A percentile compares a stretch with the other conserved stretches of the same genome.
phyloP scores from a whole-genome alignment of 2,113 vertebrate genomes.

The Pyxicephalus adspersus region DNA sequence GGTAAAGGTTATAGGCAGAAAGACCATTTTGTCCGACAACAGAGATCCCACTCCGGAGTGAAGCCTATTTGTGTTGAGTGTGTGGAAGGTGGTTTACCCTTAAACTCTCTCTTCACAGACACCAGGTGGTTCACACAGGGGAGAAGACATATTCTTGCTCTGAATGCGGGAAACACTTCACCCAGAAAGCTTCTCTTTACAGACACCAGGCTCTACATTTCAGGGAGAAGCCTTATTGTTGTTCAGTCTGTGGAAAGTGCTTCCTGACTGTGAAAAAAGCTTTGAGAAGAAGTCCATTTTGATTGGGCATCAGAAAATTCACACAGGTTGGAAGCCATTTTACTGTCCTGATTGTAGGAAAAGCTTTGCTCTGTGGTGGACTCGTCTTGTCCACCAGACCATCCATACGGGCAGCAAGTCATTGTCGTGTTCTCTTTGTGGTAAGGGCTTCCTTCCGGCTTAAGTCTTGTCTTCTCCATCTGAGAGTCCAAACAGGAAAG shows the following conservation, averaged over 20 bases:
- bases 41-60: background rate
- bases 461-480: no score
- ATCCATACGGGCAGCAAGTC: slow-evolving; percentile 19
- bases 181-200: background rate
- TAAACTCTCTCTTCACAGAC: slow-evolving; percentile 66
- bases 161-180: slow-evolving; percentile 49
- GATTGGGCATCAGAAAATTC: no score
- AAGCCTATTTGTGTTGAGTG: slow-evolving; percentile 8
- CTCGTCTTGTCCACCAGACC: slow-evolving; percentile 56
- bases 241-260: background rate
- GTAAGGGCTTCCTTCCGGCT: slow-evolving; percentile 41
- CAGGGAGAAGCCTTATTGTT: slow-evolving; percentile 54
- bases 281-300: no score
- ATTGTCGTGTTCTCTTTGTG: accelerated
- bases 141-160: slow-evolving; percentile 57
- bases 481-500: no score
- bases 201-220: slow-evolving; percentile 67
- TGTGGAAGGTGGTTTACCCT: no score
- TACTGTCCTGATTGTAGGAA: no score
- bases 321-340: no score
- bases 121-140: slow-evolving; percentile 64
- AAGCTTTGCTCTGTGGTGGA: slow-evolving; percentile 36
- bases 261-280: no score
- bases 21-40: no score
- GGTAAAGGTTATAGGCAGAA: background rate